Base-by-base conservation (phyloP, 1,140 invertebrate genomes). In the Vollenhovia emeryi region DNA sequence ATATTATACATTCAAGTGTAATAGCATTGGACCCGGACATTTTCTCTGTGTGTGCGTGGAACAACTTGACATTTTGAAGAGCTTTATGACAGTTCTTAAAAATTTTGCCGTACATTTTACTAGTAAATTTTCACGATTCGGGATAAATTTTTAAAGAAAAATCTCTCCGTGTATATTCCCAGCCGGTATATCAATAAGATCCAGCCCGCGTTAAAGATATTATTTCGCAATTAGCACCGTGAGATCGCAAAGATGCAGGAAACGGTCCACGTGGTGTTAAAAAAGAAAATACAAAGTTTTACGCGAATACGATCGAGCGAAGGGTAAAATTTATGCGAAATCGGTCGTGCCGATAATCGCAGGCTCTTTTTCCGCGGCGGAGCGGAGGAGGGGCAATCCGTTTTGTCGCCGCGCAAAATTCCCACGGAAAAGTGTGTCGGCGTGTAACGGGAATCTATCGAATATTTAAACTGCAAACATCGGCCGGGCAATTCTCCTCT, bases 401-500 rank as follows among this genome's bases (percentile, higher is more conserved):
- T 74, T 40, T 74, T 40, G 13, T 74, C 30, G 21, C 3, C 30
- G 13, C 36, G 11, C 13, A 18, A 24, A 74, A 57, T 40, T 36
- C 13, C 4, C 13, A 15, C 18, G 8, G 24, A 68, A 36, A 79
- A 79, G 21, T 79, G 13, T 79, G 60, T 55, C 43, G 50, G 18
- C 1, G n/a, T 30, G n/a, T 50, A 64, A 50, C 45, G 62, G 21
- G 45, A 79, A 52, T 79, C 13, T 27, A n/a, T 24, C 9, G 21
- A 79, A 52, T 79, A 79, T 68, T 43, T 33, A 33, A 79, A 55
- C 8, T 24, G 45, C 15, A 30, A 62, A 45, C 30, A 62, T 62
- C 15, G 4, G 8, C 50, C 40, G 30, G 33, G 33, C 33, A 5
- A 24, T 21, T 13, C 9, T 50, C n/a, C 66, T 68, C 50, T 15